Evolutionary conservation across 2,888 invertebrate species (phyloP), one percentile per base, ranked within the genome.

Genomic region (Spilosoma lubricipeda): DNA sequence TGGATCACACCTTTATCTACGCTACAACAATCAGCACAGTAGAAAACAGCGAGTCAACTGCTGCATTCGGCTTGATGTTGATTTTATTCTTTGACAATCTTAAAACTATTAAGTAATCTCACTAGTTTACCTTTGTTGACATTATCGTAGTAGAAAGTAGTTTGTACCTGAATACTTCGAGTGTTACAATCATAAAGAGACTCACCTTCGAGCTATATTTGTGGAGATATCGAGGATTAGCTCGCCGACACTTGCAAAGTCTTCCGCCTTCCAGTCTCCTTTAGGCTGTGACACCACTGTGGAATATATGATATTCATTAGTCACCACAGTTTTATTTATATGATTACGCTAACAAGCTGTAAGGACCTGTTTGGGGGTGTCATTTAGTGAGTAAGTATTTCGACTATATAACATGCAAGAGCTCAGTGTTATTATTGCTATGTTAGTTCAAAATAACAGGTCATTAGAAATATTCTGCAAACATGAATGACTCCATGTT

Each of bases 201-300:
- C 97, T 97, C 96, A 98, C 98, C 97, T 98, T 93, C 97, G 97
- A 18, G 98, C 98, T 83, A 98, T 94, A 89, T 97, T 98, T 85
- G 97, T 97, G 52, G 98, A 98, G 87, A 98, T 97, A 90, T 99
- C 99, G 82, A 98, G 96, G 65, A 99, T 96, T 56, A 98, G 96
- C 93, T 98, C 98, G 56, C 98, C 98, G 68, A 98, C 98, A 48
- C 98, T 98, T 59, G 98, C 98, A 82, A 98, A 97, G 88, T 98
- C 98, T 92, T 98, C 98, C 0, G 98, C 97, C 88, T 97, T 97
- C 98, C 98, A 98, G 83, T 98, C 98, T 30, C 97, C 97, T 88
- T 97, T 97, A 0, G 98, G 98, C 86, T 97, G 97, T 20, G 98
- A 96, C 45, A 98, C 97, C 92, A 97, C 98, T 98, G 95, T n/a